phyloP scores from a whole-genome alignment of 35 echinoderm and acorn worm species.

The Anneissia japonica region DNA sequence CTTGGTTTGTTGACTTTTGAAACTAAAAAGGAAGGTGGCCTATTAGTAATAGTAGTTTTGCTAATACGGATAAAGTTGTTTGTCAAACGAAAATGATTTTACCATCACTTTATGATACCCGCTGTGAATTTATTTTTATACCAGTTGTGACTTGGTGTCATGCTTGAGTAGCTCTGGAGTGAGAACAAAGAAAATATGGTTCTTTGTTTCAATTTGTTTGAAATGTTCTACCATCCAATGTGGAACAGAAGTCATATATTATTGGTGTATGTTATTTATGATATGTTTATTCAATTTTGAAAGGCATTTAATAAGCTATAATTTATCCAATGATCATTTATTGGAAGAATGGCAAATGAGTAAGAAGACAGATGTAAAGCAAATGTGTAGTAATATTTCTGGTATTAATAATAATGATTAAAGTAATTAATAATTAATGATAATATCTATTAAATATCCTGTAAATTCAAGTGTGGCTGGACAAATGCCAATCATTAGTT shows the following conservation, averaged over 20 bases:
- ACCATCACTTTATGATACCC: not conserved
- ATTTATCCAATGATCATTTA: not conserved
- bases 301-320: not conserved
- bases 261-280: not conserved
- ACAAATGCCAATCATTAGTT: no score
- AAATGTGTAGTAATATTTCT: no score
- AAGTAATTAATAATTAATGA: no score
- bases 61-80: not conserved
- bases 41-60: no score
- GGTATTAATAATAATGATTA: no score
- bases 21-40: no score
- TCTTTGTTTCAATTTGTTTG: not conserved
- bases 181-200: not conserved
- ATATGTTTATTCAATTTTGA: not conserved
- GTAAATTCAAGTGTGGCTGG: no score
- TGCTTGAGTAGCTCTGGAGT: not conserved
- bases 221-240: not conserved
- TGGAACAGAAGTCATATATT: not conserved
- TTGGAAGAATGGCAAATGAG: no score
- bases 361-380: no score
- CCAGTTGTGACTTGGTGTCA: not conserved
- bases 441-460: no score
- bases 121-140: not conserved
- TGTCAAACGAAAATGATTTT: not conserved
- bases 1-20: no score